Conservation (phyloP, 92 coral and sea anemone species). For the Nematostella vectensis region DNA sequence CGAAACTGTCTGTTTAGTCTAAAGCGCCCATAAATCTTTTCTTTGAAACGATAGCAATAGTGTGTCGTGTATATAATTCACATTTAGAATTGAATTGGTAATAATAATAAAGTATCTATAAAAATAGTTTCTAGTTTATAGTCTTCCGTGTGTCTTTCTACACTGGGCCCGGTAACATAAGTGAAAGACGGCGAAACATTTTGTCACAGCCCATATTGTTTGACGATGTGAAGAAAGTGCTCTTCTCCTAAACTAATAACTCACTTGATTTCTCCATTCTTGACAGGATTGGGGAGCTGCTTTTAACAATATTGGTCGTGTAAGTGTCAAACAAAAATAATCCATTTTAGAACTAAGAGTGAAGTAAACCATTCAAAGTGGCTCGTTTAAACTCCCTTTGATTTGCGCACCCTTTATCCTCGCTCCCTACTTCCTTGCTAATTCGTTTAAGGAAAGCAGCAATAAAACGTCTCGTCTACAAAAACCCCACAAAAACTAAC, state of each 20-base stretch:
- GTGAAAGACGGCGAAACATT: no score
- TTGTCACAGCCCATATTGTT: no score
- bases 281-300: background rate
- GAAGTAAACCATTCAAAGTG: background rate
- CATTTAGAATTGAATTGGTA: background rate
- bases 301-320: constrained; percentile 2
- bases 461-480: background rate
- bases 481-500: background rate
- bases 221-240: background rate
- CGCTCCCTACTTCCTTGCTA: background rate
- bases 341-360: background rate
- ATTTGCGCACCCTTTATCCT: background rate
- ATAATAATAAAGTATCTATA: background rate
- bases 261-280: background rate
- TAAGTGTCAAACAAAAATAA: background rate
- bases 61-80: background rate
- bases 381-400: background rate
- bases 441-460: background rate
- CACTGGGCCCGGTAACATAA: no score
- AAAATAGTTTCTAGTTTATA: background rate
- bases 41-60: background rate
- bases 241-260: background rate
- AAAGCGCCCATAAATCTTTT: constrained; percentile 30
- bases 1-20: constrained; percentile 13
- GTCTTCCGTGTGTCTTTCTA: no score